Base-by-base conservation (phyloP, 1,140 invertebrate genomes). In the Physella acuta region DNA sequence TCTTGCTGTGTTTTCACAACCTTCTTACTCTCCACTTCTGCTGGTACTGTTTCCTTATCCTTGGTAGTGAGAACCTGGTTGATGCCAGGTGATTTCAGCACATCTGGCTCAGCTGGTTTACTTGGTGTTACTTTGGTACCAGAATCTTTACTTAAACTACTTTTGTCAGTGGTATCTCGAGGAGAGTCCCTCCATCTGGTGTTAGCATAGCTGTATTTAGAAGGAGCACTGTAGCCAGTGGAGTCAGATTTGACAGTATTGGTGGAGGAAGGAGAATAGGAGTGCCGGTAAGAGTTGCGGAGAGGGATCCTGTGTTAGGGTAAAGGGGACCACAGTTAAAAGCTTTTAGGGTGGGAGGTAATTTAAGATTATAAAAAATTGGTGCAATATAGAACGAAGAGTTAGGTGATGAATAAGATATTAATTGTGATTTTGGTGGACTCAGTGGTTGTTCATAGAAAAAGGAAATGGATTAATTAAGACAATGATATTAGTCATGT, bases 251-350 rank as follows among this genome's bases (percentile, higher is more conserved):
- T 61, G 20, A 60, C 70, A 44, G 56, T 44, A 39, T n/a, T 11
- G 37, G 37, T 39, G 33, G 56, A 58, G 60, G 17, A 39, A 62
- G 59, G 26, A 37, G 37, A 36, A 39, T 55, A 68, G 31, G 53
- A 44, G 16, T 49, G 37, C 36, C 66, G 24, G 30, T 36, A 44
- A 49, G 66, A 68, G 56, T 60, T 44, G 56, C 56, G 66, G 34
- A 68, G 66, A 51, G 66, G 66, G 14, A 68, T 68, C 66, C 66
- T 68, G 53, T 30, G 14, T 44, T 37, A 36, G 31, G 31, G 56
- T n/a, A 14, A 49, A 49, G n/a, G 44, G 44, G n/a, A 14, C 11
- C 11, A 49, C 44, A 11, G n/a, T n/a, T 49, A n/a, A 49, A 14
- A 49, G 11, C 11, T n/a, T n/a, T 49, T 11, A n/a, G n/a, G 44